phyloP scores from a whole-genome alignment of 2,888 invertebrate species.

The Ormyrus thymus region DNA sequence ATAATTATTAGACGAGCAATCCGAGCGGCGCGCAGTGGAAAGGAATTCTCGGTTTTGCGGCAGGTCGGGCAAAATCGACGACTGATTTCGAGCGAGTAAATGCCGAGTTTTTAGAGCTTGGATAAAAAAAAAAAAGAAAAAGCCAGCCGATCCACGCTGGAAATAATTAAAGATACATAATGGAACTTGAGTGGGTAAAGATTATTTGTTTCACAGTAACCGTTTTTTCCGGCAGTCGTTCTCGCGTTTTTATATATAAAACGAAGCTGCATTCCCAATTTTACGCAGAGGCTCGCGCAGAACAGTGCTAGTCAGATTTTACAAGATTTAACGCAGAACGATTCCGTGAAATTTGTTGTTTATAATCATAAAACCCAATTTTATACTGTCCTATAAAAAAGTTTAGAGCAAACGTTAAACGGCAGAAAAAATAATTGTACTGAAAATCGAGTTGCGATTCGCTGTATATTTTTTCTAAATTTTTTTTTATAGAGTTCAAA shows the following conservation, averaged over 20 bases:
- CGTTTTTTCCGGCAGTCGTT: not conserved
- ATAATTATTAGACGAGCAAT: slow-evolving; percentile 4
- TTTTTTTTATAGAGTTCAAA: too few relatives aligned
- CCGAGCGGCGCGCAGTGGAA: too few relatives aligned
- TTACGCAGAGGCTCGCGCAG: not conserved
- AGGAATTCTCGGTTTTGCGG: too few relatives aligned
- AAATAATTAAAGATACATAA: too few relatives aligned
- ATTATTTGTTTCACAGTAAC: not conserved
- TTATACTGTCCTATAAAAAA: slow-evolving; percentile 6
- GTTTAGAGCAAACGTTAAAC: not conserved
- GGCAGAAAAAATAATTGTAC: too few relatives aligned
- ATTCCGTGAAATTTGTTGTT: not conserved
- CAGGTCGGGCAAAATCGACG: too few relatives aligned
- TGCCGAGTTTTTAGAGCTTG: too few relatives aligned
- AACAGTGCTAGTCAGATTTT: slow-evolving; percentile 15
- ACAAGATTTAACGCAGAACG: slow-evolving; percentile 19
- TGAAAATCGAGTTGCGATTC: too few relatives aligned
- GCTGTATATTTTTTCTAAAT: too few relatives aligned
- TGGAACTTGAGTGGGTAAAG: not conserved
- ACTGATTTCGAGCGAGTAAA: too few relatives aligned
- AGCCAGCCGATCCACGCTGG: too few relatives aligned
- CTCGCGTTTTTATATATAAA: not conserved
- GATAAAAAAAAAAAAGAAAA: too few relatives aligned
- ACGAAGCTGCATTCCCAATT: slow-evolving; percentile 21
- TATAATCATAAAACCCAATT: slow-evolving; percentile 19